A percentile compares a stretch with the other conserved stretches of the same genome.
Conservation (phyloP, 2,797 vertebrate species). For the Megaceryle alcyon region DNA sequence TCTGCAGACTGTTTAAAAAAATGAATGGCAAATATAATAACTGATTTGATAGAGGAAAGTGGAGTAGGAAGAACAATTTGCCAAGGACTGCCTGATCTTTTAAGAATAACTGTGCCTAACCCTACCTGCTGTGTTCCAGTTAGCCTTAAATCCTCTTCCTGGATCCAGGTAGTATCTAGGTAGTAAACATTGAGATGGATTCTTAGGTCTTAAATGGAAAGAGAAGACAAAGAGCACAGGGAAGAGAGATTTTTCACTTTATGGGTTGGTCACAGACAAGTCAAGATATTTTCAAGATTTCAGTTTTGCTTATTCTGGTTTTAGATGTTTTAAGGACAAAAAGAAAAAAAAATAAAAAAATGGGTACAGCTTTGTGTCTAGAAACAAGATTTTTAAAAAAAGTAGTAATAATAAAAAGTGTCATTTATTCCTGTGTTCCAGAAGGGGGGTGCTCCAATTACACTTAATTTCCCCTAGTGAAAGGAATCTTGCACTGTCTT, state of each 20-base stretch:
- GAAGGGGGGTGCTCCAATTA: neutral
- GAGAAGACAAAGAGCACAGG: neutral
- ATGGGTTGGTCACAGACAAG: neutral
- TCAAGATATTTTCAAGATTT: neutral
- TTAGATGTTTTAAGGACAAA: neutral
- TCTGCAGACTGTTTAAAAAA: neutral
- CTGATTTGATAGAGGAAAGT: neutral
- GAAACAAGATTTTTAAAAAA: neutral
- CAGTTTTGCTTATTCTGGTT: neutral
- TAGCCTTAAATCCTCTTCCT: neutral
- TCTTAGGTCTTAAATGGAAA: neutral
- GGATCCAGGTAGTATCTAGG: neutral
- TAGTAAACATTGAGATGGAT: neutral
- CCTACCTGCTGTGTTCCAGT: neutral
- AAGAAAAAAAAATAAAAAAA: neutral
- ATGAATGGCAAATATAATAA: neutral
- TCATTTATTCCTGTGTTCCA: neutral
- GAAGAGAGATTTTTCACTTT: neutral
- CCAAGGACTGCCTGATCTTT: neutral
- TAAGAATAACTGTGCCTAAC: neutral
- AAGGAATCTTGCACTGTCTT: neutral
- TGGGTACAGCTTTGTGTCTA: neutral
- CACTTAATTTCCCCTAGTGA: neutral
- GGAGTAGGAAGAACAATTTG: rapidly evolving
- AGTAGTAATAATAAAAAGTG: neutral